These are phyloP conservation scores for Plestiodon gilberti DNA, from an alignment of 2,113 vertebrate genomes.

Conservation along the genomic window DNA sequence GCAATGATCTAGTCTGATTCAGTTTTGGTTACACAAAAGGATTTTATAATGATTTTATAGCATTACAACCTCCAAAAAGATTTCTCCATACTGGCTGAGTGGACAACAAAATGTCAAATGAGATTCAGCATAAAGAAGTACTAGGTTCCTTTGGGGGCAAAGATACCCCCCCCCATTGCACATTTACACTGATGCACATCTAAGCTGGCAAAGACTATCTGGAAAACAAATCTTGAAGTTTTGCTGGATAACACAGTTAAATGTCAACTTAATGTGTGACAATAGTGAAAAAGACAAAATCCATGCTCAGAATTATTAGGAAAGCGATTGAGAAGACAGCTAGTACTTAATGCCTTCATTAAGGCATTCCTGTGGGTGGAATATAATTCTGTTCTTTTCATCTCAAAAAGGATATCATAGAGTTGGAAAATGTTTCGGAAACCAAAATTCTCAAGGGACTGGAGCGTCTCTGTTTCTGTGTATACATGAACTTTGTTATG, in stretches of 20 bases:
- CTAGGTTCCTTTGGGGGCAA: neutral
- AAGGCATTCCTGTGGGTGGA: neutral
- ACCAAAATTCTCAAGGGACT: neutral
- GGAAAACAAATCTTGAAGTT: neutral
- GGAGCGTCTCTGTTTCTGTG: neutral
- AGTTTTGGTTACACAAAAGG: neutral
- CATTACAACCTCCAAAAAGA: neutral
- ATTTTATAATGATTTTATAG: neutral
- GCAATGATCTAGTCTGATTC: neutral
- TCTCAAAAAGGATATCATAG: neutral
- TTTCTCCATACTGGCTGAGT: neutral
- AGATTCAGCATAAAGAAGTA: neutral
- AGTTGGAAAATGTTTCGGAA: neutral
- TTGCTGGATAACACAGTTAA: neutral
- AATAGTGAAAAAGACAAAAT: neutral
- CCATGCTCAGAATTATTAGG: neutral
- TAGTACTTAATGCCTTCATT: neutral
- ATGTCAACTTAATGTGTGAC: neutral
- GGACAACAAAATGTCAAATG: neutral
- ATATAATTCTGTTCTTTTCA: neutral
- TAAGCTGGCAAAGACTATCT: neutral
- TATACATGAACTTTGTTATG: neutral
- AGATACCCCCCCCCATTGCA: neutral
- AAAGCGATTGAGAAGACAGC: neutral
- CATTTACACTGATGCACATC: neutral